These are phyloP conservation scores for Bradypodion pumilum DNA, from an alignment of 2,797 vertebrate species.

Conservation along the genomic window DNA sequence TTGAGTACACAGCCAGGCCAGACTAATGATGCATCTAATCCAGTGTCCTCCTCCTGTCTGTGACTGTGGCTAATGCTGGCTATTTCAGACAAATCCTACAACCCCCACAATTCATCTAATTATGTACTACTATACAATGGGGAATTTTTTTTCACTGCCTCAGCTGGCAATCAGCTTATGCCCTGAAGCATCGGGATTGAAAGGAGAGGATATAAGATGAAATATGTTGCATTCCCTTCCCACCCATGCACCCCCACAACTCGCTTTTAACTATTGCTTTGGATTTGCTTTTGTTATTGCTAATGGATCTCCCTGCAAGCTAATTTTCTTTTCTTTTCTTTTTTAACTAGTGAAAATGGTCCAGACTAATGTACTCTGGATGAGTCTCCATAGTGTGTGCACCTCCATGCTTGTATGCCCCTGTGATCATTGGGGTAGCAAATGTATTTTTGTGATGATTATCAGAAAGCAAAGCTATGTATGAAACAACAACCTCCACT, in stretches of 20 bases:
- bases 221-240: constrained; percentile 42
- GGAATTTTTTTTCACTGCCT: constrained; percentile 42
- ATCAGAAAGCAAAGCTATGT: neutral
- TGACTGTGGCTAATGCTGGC: constrained; percentile 39
- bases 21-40: constrained; percentile 45
- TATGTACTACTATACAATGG: constrained; percentile 54
- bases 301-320: constrained; percentile 57
- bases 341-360: constrained; percentile 42
- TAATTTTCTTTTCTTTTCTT: constrained; percentile 57
- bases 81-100: constrained; percentile 57
- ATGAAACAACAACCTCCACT: neutral
- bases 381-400: constrained; percentile 30
- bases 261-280: constrained; percentile 63
- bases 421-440: constrained; percentile 38
- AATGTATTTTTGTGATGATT: constrained; percentile 17
- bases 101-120: constrained; percentile 59
- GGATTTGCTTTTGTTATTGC: constrained; percentile 47
- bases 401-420: constrained; percentile 31
- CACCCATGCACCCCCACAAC: constrained; percentile 1
- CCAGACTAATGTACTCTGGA: constrained; percentile 45
- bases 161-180: constrained; percentile 67
- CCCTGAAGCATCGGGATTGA: constrained; percentile 58
- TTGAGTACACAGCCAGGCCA: constrained; percentile 32
- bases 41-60: constrained; percentile 37
- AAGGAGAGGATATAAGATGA: constrained; percentile 63